Conservation (phyloP, 1,140 invertebrate genomes). For the Solenopsis invicta region DNA sequence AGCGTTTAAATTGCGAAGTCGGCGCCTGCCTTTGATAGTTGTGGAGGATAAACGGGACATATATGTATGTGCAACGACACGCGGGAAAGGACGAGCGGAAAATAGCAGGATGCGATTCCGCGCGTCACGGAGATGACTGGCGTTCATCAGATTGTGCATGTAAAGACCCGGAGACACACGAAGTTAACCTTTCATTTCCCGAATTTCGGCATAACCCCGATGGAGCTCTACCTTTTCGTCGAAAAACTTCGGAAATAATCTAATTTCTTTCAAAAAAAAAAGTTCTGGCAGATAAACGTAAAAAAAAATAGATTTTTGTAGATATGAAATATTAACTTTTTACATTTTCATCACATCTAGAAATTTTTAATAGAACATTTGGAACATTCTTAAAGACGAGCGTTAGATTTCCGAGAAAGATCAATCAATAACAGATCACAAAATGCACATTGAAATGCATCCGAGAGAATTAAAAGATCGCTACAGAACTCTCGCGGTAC, state of each 20-base stretch:
- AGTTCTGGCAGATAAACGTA: neutral
- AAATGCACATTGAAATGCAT: neutral
- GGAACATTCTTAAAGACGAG: neutral
- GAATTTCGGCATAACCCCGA: neutral
- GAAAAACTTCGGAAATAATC: neutral
- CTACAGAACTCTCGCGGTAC: neutral
- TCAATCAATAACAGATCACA: neutral
- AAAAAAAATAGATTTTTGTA: neutral
- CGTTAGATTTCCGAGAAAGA: neutral
- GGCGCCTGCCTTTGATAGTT: conserved; percentile 44
- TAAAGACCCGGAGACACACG: conserved; percentile 4
- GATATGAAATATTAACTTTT: neutral
- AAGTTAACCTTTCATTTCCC: neutral
- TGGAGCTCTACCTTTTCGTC: neutral
- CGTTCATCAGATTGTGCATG: neutral
- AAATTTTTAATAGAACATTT: conserved; percentile 7
- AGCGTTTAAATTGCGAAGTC: conserved; percentile 65
- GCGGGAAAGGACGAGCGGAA: neutral
- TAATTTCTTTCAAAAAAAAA: neutral
- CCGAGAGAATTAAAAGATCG: neutral
- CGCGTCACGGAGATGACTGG: conserved; percentile 35
- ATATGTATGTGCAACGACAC: neutral
- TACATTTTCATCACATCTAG: neutral
- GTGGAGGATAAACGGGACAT: conserved; percentile 12
- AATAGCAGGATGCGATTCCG: conserved; percentile 34